Conservation (phyloP, 2,797 vertebrate genomes). For the Delichon dasypus region DNA sequence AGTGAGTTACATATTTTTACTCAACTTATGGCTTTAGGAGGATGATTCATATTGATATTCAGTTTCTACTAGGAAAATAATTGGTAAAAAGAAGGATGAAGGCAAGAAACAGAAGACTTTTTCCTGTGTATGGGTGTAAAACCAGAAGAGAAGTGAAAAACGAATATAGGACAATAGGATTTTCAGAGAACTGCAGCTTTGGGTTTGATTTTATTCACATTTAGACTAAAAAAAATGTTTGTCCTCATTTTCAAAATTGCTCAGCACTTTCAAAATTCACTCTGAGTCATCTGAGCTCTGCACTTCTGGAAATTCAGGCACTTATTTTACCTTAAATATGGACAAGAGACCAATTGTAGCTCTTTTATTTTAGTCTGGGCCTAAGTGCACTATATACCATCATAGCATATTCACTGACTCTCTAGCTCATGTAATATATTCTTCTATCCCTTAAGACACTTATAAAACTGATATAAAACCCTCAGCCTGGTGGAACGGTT, state of each 20-base stretch:
- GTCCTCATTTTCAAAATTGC: not conserved
- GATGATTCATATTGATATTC: not conserved
- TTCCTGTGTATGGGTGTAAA: not conserved
- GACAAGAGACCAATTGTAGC: slow-evolving; percentile 8
- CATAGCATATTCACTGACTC: not conserved
- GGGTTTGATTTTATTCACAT: not conserved
- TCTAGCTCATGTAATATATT: not conserved
- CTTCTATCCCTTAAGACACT: slow-evolving; percentile 13
- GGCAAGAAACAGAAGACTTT: not conserved
- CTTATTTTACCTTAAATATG: slow-evolving; percentile 19
- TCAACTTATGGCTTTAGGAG: not conserved
- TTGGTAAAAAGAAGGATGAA: not conserved
- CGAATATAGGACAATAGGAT: not conserved
- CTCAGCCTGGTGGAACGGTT: not conserved
- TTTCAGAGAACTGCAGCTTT: not conserved
- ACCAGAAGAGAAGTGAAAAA: not conserved
- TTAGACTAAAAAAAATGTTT: not conserved
- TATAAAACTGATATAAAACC: not conserved
- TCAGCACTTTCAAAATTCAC: not conserved
- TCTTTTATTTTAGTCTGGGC: not conserved
- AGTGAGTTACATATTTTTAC: not conserved
- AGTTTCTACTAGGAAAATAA: not conserved
- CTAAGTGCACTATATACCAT: not conserved
- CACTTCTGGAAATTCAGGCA: not conserved
- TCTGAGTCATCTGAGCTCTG: not conserved